A percentile compares a stretch with the other conserved stretches of the same genome.
Evolutionary conservation across 2,888 invertebrate genomes (phyloP).

Genomic region (Ectemnius lituratus): DNA sequence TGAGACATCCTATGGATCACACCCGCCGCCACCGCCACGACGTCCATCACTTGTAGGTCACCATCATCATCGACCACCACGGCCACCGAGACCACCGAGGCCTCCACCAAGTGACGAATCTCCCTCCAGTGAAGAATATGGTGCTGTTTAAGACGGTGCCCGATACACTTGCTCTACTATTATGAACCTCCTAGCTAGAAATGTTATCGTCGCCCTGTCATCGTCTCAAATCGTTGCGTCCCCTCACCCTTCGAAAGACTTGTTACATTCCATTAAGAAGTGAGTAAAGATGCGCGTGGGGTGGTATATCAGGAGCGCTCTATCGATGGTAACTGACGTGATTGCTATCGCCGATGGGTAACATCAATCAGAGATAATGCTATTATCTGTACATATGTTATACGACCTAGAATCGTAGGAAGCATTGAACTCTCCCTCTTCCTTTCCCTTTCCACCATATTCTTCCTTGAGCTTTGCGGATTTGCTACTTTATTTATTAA

Average conservation of each 20-base stretch:
- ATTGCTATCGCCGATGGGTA: too few species aligned
- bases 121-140: slow-evolving; percentile 76
- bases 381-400: slow-evolving; percentile 19
- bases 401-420: slow-evolving; percentile 21
- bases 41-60: background rate
- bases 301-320: background rate
- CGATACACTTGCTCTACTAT: too few species aligned
- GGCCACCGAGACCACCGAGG: slow-evolving; percentile 71
- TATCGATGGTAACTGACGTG: slow-evolving; percentile 12
- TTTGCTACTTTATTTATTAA: slow-evolving; percentile 9
- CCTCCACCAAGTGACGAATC: slow-evolving; percentile 75
- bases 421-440: background rate
- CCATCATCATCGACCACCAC: slow-evolving; percentile 18
- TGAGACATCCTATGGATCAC: slow-evolving; percentile 74
- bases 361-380: slow-evolving; percentile 42
- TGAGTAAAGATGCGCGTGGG: too few species aligned
- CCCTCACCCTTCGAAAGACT: too few species aligned
- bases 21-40: slow-evolving; percentile 77
- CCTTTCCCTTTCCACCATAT: background rate
- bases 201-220: too few species aligned
- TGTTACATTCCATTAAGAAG: too few species aligned
- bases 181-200: background rate
- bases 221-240: too few species aligned
- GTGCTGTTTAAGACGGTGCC: slow-evolving; percentile 67
- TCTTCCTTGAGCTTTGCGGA: background rate